Conservation (phyloP, 2,113 vertebrate species). For the Pelobates fuscus region DNA sequence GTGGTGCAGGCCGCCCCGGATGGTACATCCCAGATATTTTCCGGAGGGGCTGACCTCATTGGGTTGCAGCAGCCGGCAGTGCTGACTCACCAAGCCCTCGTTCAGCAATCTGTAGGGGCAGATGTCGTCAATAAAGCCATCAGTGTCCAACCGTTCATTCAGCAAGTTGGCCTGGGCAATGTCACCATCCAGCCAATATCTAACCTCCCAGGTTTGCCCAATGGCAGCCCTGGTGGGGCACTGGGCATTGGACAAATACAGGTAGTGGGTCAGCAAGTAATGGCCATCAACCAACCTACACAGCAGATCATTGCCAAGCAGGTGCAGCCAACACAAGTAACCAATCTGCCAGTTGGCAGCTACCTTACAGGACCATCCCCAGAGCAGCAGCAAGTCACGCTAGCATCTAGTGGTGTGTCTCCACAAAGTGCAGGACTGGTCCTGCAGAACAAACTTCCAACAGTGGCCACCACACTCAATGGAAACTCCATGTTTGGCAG, state of each 20-base stretch:
- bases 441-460: slow-evolving; percentile 79
- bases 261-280: slow-evolving; percentile 91
- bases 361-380: slow-evolving; percentile 81
- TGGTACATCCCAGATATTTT: slow-evolving; percentile 78
- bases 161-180: slow-evolving; percentile 88
- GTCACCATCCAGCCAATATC: slow-evolving; percentile 92
- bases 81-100: slow-evolving; percentile 83
- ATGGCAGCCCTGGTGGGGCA: slow-evolving; percentile 83
- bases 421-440: slow-evolving; percentile 78
- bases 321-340: slow-evolving; percentile 64
- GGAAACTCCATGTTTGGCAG: slow-evolving; percentile 68
- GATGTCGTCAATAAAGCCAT: slow-evolving; percentile 95
- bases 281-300: slow-evolving; percentile 90
- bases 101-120: slow-evolving; percentile 74
- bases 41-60: slow-evolving; percentile 77
- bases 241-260: slow-evolving; percentile 91
- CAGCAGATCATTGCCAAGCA: slow-evolving; percentile 87
- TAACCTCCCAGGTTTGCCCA: slow-evolving; percentile 85
- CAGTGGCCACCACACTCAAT: slow-evolving; percentile 66
- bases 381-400: slow-evolving; percentile 74
- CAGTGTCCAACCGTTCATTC: slow-evolving; percentile 90
- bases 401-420: slow-evolving; percentile 64
- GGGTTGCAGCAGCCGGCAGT: slow-evolving; percentile 76
- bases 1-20: slow-evolving; percentile 75
- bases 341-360: slow-evolving; percentile 72